These are phyloP conservation scores for Varroa destructor DNA, from an alignment of 1,140 invertebrate genomes.

Conservation along the genomic window DNA sequence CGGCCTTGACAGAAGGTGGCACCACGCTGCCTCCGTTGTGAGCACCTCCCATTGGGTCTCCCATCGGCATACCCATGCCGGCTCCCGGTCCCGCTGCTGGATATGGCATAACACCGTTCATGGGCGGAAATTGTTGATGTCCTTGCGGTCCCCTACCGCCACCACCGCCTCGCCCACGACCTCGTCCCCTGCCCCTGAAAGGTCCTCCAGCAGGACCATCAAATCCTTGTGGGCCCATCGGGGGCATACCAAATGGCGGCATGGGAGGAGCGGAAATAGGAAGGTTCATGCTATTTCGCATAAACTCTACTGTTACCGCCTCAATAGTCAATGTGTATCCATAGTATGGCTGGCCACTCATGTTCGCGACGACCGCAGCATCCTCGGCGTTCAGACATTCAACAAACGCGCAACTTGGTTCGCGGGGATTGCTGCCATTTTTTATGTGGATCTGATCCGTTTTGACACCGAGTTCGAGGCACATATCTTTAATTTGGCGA, in stretches of 20 bases:
- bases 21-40: constrained; percentile 3
- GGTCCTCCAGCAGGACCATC: not conserved
- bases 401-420: constrained; percentile 18
- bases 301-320: constrained; percentile 6
- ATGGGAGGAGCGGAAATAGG: constrained; percentile 4
- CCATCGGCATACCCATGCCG: constrained; percentile 28
- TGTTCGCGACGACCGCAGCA: constrained; percentile 14
- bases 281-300: constrained; percentile 11
- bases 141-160: constrained; percentile 39
- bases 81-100: not conserved
- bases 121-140: constrained; percentile 31
- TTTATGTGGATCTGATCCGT: constrained; percentile 7
- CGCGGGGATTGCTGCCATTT: constrained; percentile 10
- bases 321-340: constrained; percentile 29
- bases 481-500: constrained; percentile 17
- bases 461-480: constrained; percentile 4
- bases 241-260: constrained; percentile 31
- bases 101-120: not conserved
- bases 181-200: constrained; percentile 23
- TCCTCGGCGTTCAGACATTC: constrained; percentile 36
- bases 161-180: constrained; percentile 37
- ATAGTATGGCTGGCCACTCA: constrained; percentile 28
- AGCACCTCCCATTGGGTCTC: constrained; percentile 10
- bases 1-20: not conserved
- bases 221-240: constrained; percentile 10